A percentile compares a stretch with the other conserved stretches of the same genome.
phyloP scores from a whole-genome alignment of 2,797 vertebrate genomes.

The Myiotriccus ornatus region DNA sequence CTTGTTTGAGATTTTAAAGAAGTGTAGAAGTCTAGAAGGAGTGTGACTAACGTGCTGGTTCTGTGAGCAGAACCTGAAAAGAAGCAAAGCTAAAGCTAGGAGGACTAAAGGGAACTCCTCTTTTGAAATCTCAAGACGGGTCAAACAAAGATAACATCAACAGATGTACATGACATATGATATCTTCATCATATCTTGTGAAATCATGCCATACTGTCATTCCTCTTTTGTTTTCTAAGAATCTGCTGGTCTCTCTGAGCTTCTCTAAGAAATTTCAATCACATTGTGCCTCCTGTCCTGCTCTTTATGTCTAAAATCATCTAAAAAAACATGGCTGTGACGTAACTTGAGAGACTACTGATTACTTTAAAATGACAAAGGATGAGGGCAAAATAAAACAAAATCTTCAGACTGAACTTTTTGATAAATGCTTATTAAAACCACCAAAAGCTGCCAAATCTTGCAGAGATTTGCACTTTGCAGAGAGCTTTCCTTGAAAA shows the following conservation, averaged over 20 bases:
- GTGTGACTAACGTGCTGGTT: background rate
- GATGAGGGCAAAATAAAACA: background rate
- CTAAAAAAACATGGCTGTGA: background rate
- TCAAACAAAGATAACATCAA: background rate
- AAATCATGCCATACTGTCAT: background rate
- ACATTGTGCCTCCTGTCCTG: background rate
- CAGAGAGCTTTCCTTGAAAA: background rate
- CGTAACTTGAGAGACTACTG: background rate
- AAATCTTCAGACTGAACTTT: background rate
- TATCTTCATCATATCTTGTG: background rate
- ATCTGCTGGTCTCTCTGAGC: background rate
- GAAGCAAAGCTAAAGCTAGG: background rate
- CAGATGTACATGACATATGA: background rate
- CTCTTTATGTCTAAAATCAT: background rate
- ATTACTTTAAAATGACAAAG: background rate
- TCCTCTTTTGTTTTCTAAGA: background rate
- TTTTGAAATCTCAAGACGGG: background rate
- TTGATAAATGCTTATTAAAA: background rate
- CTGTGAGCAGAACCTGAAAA: background rate
- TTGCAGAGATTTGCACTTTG: background rate
- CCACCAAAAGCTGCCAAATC: background rate
- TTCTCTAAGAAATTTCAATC: background rate
- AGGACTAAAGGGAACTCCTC: background rate
- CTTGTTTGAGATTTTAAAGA: background rate
- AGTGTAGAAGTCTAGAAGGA: background rate